These are phyloP conservation scores for Trachemys scripta DNA, from an alignment of 2,113 vertebrate genomes.

Conservation along the genomic window DNA sequence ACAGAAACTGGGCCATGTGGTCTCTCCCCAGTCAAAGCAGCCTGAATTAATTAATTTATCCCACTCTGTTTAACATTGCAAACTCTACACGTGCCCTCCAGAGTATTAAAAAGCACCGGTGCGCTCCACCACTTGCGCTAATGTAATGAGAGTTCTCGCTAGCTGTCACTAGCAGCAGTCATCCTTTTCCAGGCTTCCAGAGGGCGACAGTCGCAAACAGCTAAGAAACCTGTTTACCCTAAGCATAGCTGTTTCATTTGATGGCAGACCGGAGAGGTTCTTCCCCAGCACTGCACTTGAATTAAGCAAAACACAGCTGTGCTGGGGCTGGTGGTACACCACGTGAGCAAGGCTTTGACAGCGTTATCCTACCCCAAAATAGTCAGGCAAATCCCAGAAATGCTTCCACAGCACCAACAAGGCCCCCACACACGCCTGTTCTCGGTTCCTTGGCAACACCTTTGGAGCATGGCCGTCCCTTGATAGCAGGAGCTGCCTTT, in stretches of 20 bases:
- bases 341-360: rapidly evolving
- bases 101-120: neutral
- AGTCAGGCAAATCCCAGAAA: neutral
- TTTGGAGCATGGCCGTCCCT: neutral
- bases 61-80: neutral
- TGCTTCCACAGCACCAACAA: neutral
- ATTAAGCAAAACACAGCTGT: rapidly evolving
- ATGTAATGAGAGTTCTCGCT: rapidly evolving
- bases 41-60: neutral
- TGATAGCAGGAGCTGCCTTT: neutral
- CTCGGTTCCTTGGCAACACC: neutral
- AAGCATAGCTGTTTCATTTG: neutral
- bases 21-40: neutral
- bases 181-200: neutral
- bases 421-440: neutral
- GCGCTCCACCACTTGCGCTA: rapidly evolving
- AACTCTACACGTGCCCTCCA: rapidly evolving
- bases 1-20: too few species aligned
- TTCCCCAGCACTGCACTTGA: neutral
- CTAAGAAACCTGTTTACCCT: rapidly evolving
- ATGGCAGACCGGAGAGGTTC: rapidly evolving
- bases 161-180: rapidly evolving
- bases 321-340: rapidly evolving
- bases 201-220: rapidly evolving
- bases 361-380: neutral